These are phyloP conservation scores for Piprites chloris DNA, from an alignment of 2,113 vertebrate genomes.

Conservation along the genomic window DNA sequence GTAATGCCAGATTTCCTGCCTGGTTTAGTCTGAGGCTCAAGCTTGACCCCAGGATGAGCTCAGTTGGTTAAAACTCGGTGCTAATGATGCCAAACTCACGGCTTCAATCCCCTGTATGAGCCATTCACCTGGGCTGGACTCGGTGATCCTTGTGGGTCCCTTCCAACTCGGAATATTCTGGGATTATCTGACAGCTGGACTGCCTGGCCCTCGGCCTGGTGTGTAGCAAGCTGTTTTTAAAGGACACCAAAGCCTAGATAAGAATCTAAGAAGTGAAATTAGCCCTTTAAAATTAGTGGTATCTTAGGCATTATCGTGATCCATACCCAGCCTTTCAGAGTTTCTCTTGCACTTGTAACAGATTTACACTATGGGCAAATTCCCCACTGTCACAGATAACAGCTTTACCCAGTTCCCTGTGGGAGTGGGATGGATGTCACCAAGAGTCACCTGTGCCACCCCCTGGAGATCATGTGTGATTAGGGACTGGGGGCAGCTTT, in stretches of 20 bases:
- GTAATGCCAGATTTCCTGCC: background rate
- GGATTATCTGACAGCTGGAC: background rate
- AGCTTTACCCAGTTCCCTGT: background rate
- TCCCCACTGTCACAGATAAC: background rate
- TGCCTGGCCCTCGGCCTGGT: background rate
- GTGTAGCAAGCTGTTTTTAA: background rate
- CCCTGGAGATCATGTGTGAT: background rate
- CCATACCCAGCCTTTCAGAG: background rate
- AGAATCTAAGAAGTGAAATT: background rate
- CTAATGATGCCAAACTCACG: background rate
- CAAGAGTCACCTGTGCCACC: background rate
- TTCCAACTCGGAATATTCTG: background rate
- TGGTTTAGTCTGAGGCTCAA: background rate
- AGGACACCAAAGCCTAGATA: background rate
- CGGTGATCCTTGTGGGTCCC: background rate
- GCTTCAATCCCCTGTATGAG: background rate
- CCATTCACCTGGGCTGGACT: background rate
- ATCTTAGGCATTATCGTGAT: background rate
- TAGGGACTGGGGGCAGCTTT: background rate
- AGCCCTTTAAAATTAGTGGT: background rate
- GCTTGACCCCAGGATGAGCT: background rate
- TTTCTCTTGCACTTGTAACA: background rate
- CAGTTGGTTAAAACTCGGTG: background rate
- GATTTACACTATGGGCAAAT: background rate
- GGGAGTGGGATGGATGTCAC: background rate